Evolutionary conservation across 2,113 vertebrate species (phyloP).

Genomic region (Platanista minor): DNA sequence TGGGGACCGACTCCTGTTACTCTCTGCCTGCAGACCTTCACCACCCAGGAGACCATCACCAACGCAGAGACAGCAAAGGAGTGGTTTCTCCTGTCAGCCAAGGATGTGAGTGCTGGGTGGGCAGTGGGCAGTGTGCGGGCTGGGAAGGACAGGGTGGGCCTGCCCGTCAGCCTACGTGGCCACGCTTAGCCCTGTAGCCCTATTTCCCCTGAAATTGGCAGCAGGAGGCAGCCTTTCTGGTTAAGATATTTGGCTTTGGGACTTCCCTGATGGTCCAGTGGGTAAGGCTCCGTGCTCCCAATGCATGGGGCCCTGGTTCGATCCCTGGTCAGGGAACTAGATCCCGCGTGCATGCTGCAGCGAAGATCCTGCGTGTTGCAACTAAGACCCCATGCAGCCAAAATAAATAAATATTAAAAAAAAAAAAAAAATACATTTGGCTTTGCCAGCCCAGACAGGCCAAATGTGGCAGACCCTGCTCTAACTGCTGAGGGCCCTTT

Average conservation of each 20-base stretch:
- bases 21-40: conserved; percentile 88
- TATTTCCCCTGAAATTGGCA: neutral
- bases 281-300: no score
- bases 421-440: neutral
- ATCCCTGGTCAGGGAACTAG: no score
- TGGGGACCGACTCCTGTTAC: neutral
- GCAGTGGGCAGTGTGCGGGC: neutral
- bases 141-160: neutral
- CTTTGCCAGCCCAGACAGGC: neutral
- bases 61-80: conserved; percentile 96
- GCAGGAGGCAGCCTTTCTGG: neutral
- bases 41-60: conserved; percentile 99
- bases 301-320: no score
- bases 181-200: neutral
- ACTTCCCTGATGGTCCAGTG: no score
- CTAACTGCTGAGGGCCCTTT: neutral
- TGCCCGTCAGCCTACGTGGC: neutral
- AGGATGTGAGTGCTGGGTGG: conserved; percentile 87
- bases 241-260: neutral
- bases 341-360: no score
- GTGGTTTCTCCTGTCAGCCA: conserved; percentile 91
- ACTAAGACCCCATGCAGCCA: no score
- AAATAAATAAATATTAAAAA: no score
- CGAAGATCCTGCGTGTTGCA: no score
- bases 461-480: neutral